A percentile compares a stretch with the other conserved stretches of the same genome.
These are phyloP conservation scores for Vulpes ferrilata DNA, from an alignment of 2,113 vertebrate genomes.

Conservation along the genomic window DNA sequence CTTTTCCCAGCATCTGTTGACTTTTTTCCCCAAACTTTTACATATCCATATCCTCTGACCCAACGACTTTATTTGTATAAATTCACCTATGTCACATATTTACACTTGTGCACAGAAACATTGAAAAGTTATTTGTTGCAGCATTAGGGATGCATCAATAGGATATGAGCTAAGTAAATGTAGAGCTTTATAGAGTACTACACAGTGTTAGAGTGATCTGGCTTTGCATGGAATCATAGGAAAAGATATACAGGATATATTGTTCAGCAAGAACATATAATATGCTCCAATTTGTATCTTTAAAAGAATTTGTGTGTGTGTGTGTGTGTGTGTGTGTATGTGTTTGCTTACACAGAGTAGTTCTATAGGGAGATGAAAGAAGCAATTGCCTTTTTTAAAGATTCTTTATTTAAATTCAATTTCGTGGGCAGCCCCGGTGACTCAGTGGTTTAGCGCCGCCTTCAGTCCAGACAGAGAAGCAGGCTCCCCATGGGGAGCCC, in stretches of 20 bases:
- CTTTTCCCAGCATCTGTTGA: not conserved
- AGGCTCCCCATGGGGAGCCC: too few relatives aligned
- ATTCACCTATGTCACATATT: not conserved
- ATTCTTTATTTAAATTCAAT: not conserved
- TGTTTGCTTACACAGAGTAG: not conserved
- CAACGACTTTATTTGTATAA: not conserved
- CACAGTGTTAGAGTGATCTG: not conserved
- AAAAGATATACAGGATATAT: not conserved
- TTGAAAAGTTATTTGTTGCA: constrained; percentile 31
- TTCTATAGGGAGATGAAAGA: not conserved
- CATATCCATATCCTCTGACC: not conserved
- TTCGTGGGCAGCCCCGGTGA: not conserved
- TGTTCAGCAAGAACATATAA: constrained; percentile 12
- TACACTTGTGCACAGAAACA: constrained; percentile 12
- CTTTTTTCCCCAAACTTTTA: not conserved
- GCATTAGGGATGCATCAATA: not conserved
- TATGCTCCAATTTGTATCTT: constrained; percentile 16
- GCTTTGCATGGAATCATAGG: not conserved
- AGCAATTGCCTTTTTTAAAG: not conserved
- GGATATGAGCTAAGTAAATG: not conserved
- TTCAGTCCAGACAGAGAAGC: too few relatives aligned
- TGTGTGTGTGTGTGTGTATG: not conserved
- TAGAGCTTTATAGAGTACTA: not conserved
- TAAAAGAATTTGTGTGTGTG: not conserved
- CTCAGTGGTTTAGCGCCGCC: too few relatives aligned